A percentile compares a stretch with the other conserved stretches of the same genome.
Conservation (phyloP, 2,797 vertebrate genomes). For the Diplodus puntazzo region DNA sequence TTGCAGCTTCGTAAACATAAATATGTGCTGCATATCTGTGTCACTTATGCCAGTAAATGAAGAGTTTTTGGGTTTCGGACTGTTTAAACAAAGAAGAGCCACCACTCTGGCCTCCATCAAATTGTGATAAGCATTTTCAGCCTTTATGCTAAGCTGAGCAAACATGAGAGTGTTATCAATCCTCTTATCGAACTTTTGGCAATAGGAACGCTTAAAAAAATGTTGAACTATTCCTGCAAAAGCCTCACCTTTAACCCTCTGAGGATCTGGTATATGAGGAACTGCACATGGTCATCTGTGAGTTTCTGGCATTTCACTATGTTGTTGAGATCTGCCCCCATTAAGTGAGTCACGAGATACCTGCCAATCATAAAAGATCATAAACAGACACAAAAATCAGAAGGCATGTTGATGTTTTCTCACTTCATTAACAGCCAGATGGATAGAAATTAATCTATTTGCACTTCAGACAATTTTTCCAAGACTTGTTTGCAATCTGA, state of each 20-base stretch:
- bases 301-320: conserved; percentile 99
- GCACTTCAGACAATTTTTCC: conserved; percentile 1
- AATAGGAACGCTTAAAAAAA: not conserved
- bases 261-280: conserved; percentile 99
- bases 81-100: too few relatives aligned
- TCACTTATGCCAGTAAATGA: too few relatives aligned
- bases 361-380: conserved; percentile 77
- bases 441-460: conserved; percentile 17
- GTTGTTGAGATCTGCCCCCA: conserved; percentile 99
- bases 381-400: conserved; percentile 20
- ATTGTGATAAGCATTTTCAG: not conserved
- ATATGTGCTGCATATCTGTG: too few relatives aligned
- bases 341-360: conserved; percentile 98
- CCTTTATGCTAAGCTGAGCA: not conserved
- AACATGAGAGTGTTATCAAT: not conserved
- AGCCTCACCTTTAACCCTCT: conserved; percentile 94
- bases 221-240: not conserved
- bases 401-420: not conserved
- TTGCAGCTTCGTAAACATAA: too few relatives aligned
- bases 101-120: too few relatives aligned
- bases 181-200: not conserved
- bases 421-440: conserved; percentile 7
- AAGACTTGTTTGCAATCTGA: conserved; percentile 24
- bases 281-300: conserved; percentile 98
- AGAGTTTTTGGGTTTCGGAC: too few relatives aligned